Evolutionary conservation across 2,888 invertebrate species (phyloP).

Genomic region (Cheilosia vulpina): DNA sequence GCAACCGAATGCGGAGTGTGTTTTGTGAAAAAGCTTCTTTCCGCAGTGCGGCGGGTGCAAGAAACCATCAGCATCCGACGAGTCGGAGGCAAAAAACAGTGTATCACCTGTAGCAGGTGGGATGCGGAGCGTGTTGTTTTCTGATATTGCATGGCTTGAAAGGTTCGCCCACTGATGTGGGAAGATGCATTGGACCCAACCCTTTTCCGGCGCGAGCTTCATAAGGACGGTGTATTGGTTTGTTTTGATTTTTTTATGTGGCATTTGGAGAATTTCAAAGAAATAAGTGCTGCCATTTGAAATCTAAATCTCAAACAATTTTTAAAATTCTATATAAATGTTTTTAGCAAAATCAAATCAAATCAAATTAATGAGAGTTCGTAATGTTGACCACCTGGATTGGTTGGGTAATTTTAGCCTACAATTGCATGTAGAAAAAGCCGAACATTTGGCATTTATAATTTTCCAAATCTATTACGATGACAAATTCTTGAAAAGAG

Average conservation of each 20-base stretch:
- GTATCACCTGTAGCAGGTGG: slow-evolving; percentile 60
- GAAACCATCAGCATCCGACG: slow-evolving; percentile 40
- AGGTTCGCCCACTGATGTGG: slow-evolving; percentile 53
- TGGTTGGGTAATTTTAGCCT: no score
- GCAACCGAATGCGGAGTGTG: slow-evolving; percentile 44
- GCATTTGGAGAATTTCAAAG: no score
- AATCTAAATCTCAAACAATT: no score
- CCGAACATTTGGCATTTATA: no score
- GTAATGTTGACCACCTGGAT: no score
- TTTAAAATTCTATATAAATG: no score
- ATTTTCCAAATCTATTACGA: no score
- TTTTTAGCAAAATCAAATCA: no score
- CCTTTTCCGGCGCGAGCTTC: slow-evolving; percentile 19
- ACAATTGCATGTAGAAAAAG: no score
- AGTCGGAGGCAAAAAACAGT: neutral
- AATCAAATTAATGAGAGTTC: no score
- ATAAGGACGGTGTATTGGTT: neutral
- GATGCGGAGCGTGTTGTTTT: slow-evolving; percentile 16
- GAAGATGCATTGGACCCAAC: slow-evolving; percentile 60
- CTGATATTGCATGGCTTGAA: slow-evolving; percentile 40
- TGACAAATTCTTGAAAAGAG: no score
- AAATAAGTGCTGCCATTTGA: no score
- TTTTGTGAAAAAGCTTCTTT: slow-evolving; percentile 32
- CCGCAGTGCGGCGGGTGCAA: neutral
- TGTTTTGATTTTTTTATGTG: neutral